phyloP scores from a whole-genome alignment of 2,888 invertebrate species.

The Monochamus alternatus region DNA sequence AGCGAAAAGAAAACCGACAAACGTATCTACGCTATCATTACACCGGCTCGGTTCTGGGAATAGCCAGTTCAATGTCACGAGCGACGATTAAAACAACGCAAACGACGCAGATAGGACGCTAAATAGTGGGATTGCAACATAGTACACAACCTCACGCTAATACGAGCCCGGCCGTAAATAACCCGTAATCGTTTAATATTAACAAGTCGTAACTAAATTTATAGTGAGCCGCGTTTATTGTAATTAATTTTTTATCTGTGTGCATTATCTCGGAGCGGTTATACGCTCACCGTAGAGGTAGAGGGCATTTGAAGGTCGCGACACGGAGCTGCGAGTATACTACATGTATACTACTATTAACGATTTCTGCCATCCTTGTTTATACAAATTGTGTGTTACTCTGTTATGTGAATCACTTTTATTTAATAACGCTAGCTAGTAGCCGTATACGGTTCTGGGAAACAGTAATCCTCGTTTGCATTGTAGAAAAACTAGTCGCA shows the following conservation, averaged over 20 bases:
- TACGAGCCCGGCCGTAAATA: slow-evolving; percentile 18
- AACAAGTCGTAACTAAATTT: slow-evolving; percentile 33
- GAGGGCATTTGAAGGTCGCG: slow-evolving; percentile 36
- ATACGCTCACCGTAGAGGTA: slow-evolving; percentile 27
- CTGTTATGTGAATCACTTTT: too few species aligned
- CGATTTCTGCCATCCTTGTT: not conserved
- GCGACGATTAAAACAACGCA: not conserved
- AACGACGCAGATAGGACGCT: slow-evolving; percentile 18
- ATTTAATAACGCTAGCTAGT: too few species aligned
- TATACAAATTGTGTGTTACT: not conserved
- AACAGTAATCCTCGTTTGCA: too few species aligned
- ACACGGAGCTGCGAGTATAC: not conserved
- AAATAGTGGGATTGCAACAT: slow-evolving; percentile 25
- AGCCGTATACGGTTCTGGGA: too few species aligned
- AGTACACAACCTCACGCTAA: slow-evolving; percentile 3
- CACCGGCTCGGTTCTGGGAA: slow-evolving; percentile 12
- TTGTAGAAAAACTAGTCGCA: too few species aligned
- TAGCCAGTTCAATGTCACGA: slow-evolving; percentile 10
- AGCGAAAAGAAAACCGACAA: not conserved
- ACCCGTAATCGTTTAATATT: slow-evolving; percentile 31
- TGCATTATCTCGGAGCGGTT: slow-evolving; percentile 18
- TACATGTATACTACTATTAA: too few species aligned
- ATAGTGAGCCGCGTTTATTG: slow-evolving; percentile 30
- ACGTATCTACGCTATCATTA: slow-evolving; percentile 1
- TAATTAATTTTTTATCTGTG: slow-evolving; percentile 32